These are phyloP conservation scores for Eueides isabella DNA, from an alignment of 1,140 invertebrate genomes.

Conservation along the genomic window DNA sequence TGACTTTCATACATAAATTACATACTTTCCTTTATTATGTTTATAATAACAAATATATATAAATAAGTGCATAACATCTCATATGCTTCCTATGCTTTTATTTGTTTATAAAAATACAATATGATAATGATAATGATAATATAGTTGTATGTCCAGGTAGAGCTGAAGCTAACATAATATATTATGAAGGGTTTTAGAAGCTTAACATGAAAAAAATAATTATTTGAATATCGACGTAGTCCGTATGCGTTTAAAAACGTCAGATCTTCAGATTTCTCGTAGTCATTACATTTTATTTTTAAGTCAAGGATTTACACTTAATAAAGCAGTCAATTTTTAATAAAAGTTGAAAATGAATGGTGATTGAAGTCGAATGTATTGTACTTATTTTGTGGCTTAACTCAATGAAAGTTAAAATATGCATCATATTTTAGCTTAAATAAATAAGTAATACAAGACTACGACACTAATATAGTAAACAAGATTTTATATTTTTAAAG, in stretches of 20 bases:
- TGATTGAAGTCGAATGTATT: constrained; percentile 29
- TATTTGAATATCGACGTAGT: background rate
- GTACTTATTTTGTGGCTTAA: constrained; percentile 33
- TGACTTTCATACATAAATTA: too few species aligned
- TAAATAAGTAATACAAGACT: constrained; percentile 28
- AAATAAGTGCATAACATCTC: too few species aligned
- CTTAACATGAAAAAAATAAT: constrained; percentile 4
- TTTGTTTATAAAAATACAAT: too few species aligned
- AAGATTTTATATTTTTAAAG: constrained; percentile 36
- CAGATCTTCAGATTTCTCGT: constrained; percentile 20
- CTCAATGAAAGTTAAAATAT: constrained; percentile 43
- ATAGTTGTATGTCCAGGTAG: too few species aligned
- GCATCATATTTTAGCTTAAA: constrained; percentile 27
- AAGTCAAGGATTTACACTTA: constrained; percentile 34
- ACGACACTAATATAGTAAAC: constrained; percentile 31
- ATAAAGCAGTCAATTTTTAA: constrained; percentile 36
- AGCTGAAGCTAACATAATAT: too few species aligned
- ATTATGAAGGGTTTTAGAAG: background rate
- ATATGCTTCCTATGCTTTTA: too few species aligned
- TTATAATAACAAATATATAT: too few species aligned
- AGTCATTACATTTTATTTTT: constrained; percentile 28
- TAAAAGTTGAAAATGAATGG: constrained; percentile 31
- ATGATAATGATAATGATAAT: too few species aligned
- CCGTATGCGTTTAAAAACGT: constrained; percentile 14
- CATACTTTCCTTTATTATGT: too few species aligned